Evolutionary conservation across 1,140 invertebrate species (phyloP).

Genomic region (Drosophila kurseongensis): DNA sequence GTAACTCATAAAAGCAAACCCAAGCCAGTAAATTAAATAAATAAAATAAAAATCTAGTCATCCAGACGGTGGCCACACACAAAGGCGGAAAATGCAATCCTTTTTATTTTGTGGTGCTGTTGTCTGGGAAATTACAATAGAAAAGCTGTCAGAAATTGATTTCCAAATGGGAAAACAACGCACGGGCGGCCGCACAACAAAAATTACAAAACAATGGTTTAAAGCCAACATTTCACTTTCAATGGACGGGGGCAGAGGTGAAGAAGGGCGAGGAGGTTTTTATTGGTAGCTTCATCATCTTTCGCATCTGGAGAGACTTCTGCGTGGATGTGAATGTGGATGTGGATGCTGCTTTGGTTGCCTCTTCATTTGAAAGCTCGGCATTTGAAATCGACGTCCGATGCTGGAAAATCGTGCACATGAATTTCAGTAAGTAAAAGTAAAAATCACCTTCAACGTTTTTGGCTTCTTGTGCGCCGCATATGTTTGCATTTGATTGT

Average conservation of each 20-base stretch:
- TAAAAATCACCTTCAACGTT: slow-evolving; percentile 71
- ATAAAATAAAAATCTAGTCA: slow-evolving; percentile 43
- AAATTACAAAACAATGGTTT: slow-evolving; percentile 54
- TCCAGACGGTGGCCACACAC: slow-evolving; percentile 41
- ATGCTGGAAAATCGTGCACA: slow-evolving; percentile 78
- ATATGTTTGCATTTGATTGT: slow-evolving; percentile 78
- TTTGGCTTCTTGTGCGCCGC: slow-evolving; percentile 58
- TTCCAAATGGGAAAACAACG: slow-evolving; percentile 51
- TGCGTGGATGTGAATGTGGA: slow-evolving; percentile 36
- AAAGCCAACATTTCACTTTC: slow-evolving; percentile 64
- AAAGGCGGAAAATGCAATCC: slow-evolving; percentile 10
- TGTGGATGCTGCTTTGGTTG: slow-evolving; percentile 39
- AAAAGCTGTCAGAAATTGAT: slow-evolving; percentile 73
- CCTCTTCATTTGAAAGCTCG: slow-evolving; percentile 77
- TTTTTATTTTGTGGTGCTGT: background rate
- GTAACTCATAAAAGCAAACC: slow-evolving; percentile 18
- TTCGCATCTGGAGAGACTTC: slow-evolving; percentile 45
- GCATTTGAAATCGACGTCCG: slow-evolving; percentile 69
- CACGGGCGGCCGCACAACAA: slow-evolving; percentile 45
- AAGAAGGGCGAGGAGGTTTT: slow-evolving; percentile 33
- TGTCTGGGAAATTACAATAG: slow-evolving; percentile 63
- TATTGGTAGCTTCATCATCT: slow-evolving; percentile 67
- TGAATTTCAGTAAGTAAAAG: slow-evolving; percentile 74
- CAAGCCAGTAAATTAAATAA: slow-evolving; percentile 24
- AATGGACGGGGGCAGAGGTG: slow-evolving; percentile 29